A percentile compares a stretch with the other conserved stretches of the same genome.
phyloP scores from a whole-genome alignment of 2,113 vertebrate genomes.

The Peromyscus maniculatus region DNA sequence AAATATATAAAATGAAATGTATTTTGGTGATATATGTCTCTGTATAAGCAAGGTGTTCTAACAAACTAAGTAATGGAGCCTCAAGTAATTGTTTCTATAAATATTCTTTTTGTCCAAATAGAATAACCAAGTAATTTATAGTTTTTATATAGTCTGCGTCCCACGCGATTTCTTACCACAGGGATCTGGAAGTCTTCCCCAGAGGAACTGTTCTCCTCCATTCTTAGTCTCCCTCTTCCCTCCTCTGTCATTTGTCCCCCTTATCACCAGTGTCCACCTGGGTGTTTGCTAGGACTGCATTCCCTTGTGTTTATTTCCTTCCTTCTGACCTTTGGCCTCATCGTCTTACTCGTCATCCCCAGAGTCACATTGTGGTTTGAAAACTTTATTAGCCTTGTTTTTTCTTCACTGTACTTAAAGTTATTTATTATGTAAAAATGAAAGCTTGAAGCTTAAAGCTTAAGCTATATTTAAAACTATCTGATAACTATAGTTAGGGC shows the following conservation, averaged over 20 bases:
- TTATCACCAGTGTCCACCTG: neutral
- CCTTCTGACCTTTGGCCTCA: neutral
- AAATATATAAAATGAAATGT: neutral
- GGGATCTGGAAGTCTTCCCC: neutral
- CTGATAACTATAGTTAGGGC: neutral
- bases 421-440: slow-evolving; percentile 22
- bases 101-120: slow-evolving; percentile 26
- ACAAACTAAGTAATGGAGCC: neutral
- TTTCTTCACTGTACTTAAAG: neutral
- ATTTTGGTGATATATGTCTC: neutral
- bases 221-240: neutral
- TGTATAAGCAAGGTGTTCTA: neutral
- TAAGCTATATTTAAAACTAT: slow-evolving; percentile 43
- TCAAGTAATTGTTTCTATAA: neutral
- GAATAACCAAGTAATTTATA: neutral
- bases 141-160: slow-evolving; percentile 1
- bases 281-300: neutral
- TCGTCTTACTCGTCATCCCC: neutral
- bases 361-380: slow-evolving; percentile 31
- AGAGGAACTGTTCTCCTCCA: neutral
- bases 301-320: neutral
- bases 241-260: neutral
- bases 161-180: neutral
- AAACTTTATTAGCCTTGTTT: slow-evolving; percentile 27
- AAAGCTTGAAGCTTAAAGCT: neutral